phyloP scores from a whole-genome alignment of 2,888 invertebrate genomes.

The Calameuta idolon region DNA sequence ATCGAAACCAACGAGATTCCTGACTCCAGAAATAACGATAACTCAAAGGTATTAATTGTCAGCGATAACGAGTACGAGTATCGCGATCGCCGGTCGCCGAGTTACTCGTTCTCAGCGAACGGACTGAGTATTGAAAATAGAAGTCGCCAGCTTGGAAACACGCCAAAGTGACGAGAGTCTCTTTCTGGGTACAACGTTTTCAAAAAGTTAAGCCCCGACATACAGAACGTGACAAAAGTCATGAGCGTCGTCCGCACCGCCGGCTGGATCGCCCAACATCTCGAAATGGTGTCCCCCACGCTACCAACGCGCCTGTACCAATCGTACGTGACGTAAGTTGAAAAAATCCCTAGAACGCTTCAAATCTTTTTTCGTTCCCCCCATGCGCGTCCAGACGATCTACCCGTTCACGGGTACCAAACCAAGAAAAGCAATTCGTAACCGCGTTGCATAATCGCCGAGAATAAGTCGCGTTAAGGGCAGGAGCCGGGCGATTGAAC shows the following conservation, averaged over 20 bases:
- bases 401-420: neutral
- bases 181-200: neutral
- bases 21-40: too few relatives aligned
- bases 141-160: neutral
- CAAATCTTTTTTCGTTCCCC: neutral
- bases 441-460: slow-evolving; percentile 13
- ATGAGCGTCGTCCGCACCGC: neutral
- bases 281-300: neutral
- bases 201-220: neutral
- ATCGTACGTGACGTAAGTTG: neutral
- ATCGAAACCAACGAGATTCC: too few relatives aligned
- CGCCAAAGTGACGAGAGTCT: neutral
- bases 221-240: neutral
- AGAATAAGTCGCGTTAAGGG: neutral
- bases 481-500: neutral
- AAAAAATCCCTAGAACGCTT: neutral
- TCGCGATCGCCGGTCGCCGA: neutral
- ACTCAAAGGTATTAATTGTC: neutral
- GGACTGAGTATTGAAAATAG: neutral
- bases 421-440: slow-evolving; percentile 19
- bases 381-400: neutral
- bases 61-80: neutral
- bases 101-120: neutral
- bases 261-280: neutral
- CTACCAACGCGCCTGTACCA: neutral